Conservation (phyloP, 2,113 vertebrate species). For the Mesitornis unicolor region DNA sequence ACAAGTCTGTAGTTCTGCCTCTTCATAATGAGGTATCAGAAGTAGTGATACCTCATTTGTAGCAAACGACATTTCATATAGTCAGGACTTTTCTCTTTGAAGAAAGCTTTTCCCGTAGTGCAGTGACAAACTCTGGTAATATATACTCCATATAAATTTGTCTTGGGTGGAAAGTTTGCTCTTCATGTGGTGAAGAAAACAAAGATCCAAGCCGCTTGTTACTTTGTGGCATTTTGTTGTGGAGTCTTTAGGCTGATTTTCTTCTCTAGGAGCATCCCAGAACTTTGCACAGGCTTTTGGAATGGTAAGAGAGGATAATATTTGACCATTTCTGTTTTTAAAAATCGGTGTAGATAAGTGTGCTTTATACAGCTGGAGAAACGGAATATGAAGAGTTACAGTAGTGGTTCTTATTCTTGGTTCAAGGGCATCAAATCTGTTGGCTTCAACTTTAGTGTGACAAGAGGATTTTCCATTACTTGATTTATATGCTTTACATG, state of each 20-base stretch:
- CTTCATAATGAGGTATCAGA: neutral
- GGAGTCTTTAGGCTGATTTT: neutral
- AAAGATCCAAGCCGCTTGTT: accelerated
- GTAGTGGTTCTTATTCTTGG: neutral
- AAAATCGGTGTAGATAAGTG: neutral
- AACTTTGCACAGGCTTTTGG: neutral
- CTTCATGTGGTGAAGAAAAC: neutral
- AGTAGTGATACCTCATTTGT: neutral
- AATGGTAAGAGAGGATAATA: neutral
- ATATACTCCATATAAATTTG: neutral
- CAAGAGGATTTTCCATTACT: neutral
- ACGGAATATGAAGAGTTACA: neutral
- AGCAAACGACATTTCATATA: neutral
- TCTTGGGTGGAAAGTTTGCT: neutral
- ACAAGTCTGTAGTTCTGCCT: neutral
- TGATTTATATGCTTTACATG: neutral
- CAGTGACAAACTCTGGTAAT: neutral
- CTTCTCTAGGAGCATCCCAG: neutral
- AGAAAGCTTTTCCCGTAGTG: neutral
- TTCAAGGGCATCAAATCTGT: neutral
- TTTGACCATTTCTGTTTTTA: neutral
- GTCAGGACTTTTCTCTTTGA: neutral
- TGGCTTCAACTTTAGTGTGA: neutral
- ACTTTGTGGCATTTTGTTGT: neutral
- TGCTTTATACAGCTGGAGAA: neutral